A percentile compares a stretch with the other conserved stretches of the same genome.
Evolutionary conservation across 2,113 vertebrate species (phyloP).

Genomic region (Elgaria multicarinata): DNA sequence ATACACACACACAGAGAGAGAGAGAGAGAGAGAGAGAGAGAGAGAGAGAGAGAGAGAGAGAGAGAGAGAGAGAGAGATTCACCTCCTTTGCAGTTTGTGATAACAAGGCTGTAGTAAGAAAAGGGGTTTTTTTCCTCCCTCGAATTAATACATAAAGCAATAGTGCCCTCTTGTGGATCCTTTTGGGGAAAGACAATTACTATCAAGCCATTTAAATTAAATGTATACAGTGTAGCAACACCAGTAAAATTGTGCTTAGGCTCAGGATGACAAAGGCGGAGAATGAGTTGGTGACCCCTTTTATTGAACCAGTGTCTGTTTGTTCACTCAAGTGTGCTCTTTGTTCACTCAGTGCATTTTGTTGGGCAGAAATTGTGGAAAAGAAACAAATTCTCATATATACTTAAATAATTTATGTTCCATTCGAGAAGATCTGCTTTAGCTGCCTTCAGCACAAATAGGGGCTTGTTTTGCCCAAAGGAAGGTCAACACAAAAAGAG

Average conservation of each 20-base stretch:
- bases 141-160: neutral
- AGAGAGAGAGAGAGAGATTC: neutral
- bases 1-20: neutral
- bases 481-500: no score
- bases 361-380: neutral
- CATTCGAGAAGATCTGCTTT: neutral
- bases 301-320: neutral
- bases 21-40: no score
- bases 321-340: neutral
- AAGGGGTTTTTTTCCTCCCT: fast-evolving
- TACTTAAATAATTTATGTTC: neutral
- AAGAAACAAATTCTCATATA: neutral
- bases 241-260: neutral
- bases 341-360: neutral
- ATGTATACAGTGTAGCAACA: no score
- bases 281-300: neutral
- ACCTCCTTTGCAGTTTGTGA: neutral
- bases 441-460: neutral
- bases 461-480: neutral
- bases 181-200: neutral
- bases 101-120: neutral
- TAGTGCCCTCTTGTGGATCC: constrained; percentile 62
- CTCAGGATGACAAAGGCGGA: neutral
- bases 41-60: no score
- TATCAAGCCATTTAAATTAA: neutral